Evolutionary conservation across 2,797 vertebrate genomes (phyloP).

Genomic region (Phaenicophaeus curvirostris): DNA sequence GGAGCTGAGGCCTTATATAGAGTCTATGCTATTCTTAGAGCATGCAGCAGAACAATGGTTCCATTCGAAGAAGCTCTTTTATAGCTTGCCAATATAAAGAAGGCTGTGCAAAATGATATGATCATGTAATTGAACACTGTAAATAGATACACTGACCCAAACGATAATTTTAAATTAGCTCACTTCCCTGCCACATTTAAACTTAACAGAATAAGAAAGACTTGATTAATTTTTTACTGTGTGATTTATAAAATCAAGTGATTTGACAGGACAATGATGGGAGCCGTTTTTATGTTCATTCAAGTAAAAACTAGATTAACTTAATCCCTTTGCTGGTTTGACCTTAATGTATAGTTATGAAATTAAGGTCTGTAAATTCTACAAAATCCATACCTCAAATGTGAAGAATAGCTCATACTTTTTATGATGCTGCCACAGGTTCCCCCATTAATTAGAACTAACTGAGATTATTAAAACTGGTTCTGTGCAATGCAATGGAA

Average conservation of each 20-base stretch:
- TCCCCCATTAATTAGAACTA: constrained; percentile 39
- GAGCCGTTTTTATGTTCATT: not conserved
- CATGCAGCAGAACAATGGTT: constrained; percentile 44
- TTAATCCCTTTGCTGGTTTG: constrained; percentile 1
- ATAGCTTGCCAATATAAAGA: constrained; percentile 71
- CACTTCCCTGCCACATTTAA: constrained; percentile 37
- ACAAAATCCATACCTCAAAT: not conserved
- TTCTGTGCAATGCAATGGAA: constrained; percentile 23
- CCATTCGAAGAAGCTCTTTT: constrained; percentile 57
- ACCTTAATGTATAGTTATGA: not conserved
- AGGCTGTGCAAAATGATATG: constrained; percentile 65
- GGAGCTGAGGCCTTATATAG: constrained; percentile 34
- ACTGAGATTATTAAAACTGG: constrained; percentile 5
- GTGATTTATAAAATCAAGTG: not conserved
- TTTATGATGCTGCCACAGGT: not conserved
- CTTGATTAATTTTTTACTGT: not conserved
- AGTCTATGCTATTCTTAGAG: constrained; percentile 62
- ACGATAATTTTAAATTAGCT: constrained; percentile 43
- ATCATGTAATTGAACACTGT: constrained; percentile 59
- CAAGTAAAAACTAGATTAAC: constrained; percentile 3
- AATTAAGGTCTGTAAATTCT: constrained; percentile 1
- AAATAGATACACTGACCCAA: constrained; percentile 51
- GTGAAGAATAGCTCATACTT: not conserved
- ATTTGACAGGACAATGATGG: not conserved
- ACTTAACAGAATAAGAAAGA: constrained; percentile 11